Conservation (phyloP, 2,888 invertebrate species). For the Emmelina monodactyla region DNA sequence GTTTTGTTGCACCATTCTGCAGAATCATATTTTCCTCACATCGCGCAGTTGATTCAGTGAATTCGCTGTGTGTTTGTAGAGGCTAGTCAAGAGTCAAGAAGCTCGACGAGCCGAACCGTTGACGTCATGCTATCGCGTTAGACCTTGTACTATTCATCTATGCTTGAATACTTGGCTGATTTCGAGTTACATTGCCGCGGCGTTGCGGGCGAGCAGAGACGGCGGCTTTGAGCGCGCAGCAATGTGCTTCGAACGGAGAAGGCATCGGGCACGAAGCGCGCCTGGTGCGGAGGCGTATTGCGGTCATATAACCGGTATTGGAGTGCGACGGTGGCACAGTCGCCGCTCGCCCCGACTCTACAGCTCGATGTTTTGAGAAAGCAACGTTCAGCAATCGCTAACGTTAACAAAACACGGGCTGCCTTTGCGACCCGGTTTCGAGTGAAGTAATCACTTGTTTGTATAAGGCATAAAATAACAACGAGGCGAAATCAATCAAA, state of each 20-base stretch:
- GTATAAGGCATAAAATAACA: conserved; percentile 21
- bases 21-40: neutral
- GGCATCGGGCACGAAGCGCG: conserved; percentile 32
- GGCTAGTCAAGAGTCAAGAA: conserved; percentile 50
- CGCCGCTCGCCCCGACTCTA: conserved; percentile 47
- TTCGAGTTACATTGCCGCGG: conserved; percentile 16
- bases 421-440: conserved; percentile 24
- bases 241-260: conserved; percentile 14
- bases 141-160: conserved; percentile 31
- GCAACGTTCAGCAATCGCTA: conserved; percentile 51
- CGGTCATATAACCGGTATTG: conserved; percentile 66
- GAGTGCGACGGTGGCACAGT: conserved; percentile 38
- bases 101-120: conserved; percentile 56
- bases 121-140: conserved; percentile 58
- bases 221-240: neutral
- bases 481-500: neutral
- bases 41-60: conserved; percentile 1
- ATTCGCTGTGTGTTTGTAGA: conserved; percentile 49
- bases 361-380: conserved; percentile 57
- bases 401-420: conserved; percentile 53
- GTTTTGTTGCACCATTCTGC: too few relatives aligned
- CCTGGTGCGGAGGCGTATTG: conserved; percentile 47
- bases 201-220: neutral
- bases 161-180: neutral
- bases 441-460: conserved; percentile 19